Percentiles rank a stretch among this genome's conserved stretches.
Conservation (phyloP, 2,797 vertebrate species). For the Leptodactylus fallax region DNA sequence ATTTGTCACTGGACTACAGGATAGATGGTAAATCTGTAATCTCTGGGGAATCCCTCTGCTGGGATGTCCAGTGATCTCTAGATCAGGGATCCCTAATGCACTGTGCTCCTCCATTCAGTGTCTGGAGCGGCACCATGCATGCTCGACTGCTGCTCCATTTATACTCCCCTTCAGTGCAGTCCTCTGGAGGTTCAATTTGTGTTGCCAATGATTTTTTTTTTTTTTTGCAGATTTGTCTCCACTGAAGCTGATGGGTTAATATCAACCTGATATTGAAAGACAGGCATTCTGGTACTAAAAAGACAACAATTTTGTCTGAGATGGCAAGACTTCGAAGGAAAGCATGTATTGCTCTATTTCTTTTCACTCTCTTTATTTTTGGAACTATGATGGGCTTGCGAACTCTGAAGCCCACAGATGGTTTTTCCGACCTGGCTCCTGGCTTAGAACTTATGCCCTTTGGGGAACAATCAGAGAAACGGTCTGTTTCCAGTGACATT, state of each 20-base stretch:
- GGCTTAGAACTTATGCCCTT: constrained; percentile 80
- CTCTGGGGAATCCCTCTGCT: too few relatives aligned
- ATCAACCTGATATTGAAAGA: background rate
- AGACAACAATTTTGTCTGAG: constrained; percentile 33
- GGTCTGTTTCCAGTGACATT: constrained; percentile 72
- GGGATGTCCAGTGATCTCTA: too few relatives aligned
- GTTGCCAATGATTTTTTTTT: background rate
- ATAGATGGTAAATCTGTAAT: too few relatives aligned
- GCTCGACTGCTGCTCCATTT: too few relatives aligned
- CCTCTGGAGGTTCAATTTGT: too few relatives aligned
- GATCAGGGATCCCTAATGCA: too few relatives aligned
- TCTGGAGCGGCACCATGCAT: too few relatives aligned
- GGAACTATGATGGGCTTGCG: constrained; percentile 89
- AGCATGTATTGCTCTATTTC: constrained; percentile 84
- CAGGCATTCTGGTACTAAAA: background rate
- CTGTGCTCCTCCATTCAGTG: too few relatives aligned
- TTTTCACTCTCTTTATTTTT: constrained; percentile 87
- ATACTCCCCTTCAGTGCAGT: too few relatives aligned
- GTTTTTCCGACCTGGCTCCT: constrained; percentile 81
- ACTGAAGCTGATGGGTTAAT: background rate
- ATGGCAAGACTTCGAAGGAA: constrained; percentile 87
- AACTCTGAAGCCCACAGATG: constrained; percentile 85
- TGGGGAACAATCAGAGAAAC: constrained; percentile 74
- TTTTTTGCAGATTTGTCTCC: background rate
- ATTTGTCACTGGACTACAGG: too few relatives aligned